Evolutionary conservation across 2,888 invertebrate genomes (phyloP), one percentile per base, ranked within the genome.

Genomic region (Glyphotaelius pellucidus): DNA sequence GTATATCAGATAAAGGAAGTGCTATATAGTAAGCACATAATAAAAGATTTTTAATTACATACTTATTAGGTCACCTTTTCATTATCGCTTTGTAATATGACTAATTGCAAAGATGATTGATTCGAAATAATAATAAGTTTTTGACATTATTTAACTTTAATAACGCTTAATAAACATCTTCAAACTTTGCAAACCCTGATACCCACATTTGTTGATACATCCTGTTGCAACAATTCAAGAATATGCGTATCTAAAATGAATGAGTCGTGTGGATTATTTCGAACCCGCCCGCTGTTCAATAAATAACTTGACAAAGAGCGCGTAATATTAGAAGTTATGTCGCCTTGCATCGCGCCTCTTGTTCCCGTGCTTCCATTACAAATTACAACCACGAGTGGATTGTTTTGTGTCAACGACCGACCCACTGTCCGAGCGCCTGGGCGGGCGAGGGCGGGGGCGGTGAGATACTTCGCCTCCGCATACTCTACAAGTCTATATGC

Each of bases 321-420:
- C 52, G 52, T 67, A 67, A 67, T 67, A 67, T 67, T 67, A 67
- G 52, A 67, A 67, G 19, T 25, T 5, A 67, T 67, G 52, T 67
- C 52, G 19, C 52, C 52, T 19, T 67, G 52, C 25, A 67, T 67
- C 52, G 7, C 52, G 52, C 1, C 52, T 67, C 52, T 67, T 67
- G 52, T 67, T 67, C 52, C 52, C 52, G 52, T 67, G 52, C 14
- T 67, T 67, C 25, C 52, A 25, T 67, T 67, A 67, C 52, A 67
- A 67, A 67, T 67, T 67, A 67, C 52, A 67, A 67, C 19, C 52
- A 67, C 52, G 52, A 67, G 52, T 67, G 52, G 52, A 67, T 67
- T 32, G 83, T 32, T 83, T 12, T 83, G 88, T 52, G 87, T 88
- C 31, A 88, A 88, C 32, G 88, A 67, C 88, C 88, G 88, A 88